Conservation (phyloP, 2,888 invertebrate species). For the Troides helena region DNA sequence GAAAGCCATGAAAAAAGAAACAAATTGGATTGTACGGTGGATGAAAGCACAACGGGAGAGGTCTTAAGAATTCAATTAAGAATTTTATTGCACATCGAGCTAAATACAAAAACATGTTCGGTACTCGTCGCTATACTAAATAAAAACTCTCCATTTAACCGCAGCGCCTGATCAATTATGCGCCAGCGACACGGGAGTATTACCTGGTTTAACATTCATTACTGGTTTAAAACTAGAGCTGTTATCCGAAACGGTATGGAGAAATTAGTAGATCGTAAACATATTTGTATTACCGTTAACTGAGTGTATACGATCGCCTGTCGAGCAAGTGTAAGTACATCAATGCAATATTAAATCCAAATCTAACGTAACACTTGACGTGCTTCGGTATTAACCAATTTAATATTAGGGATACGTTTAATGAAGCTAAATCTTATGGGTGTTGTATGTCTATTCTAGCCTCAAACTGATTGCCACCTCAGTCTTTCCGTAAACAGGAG, state of each 20-base stretch:
- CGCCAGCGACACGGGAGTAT: slow-evolving; percentile 41
- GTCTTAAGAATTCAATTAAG: slow-evolving; percentile 43
- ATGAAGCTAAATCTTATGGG: no score
- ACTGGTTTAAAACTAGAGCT: slow-evolving; percentile 40
- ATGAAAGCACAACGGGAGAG: slow-evolving; percentile 30
- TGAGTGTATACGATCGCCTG: slow-evolving; percentile 35
- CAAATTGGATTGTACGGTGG: background rate
- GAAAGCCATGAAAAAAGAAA: no score
- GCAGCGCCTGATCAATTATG: slow-evolving; percentile 46
- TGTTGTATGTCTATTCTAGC: no score
- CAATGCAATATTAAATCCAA: slow-evolving; percentile 9
- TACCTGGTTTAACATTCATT: slow-evolving; percentile 43
- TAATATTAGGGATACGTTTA: no score
- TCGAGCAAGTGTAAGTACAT: slow-evolving; percentile 36
- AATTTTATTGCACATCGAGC: slow-evolving; percentile 47
- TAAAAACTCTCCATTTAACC: slow-evolving; percentile 48
- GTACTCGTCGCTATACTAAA: slow-evolving; percentile 40
- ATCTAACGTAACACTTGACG: slow-evolving; percentile 1
- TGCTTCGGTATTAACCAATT: background rate
- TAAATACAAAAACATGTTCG: slow-evolving; percentile 47
- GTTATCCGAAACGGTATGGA: slow-evolving; percentile 39
- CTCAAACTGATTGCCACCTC: no score
- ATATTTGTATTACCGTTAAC: slow-evolving; percentile 41
- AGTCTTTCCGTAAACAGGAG: no score
- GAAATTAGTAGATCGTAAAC: slow-evolving; percentile 43